Percentiles rank a stretch among this genome's conserved stretches.
These are phyloP conservation scores for Netelia fuscicornis DNA, from an alignment of 2,888 invertebrate species.

Conservation along the genomic window DNA sequence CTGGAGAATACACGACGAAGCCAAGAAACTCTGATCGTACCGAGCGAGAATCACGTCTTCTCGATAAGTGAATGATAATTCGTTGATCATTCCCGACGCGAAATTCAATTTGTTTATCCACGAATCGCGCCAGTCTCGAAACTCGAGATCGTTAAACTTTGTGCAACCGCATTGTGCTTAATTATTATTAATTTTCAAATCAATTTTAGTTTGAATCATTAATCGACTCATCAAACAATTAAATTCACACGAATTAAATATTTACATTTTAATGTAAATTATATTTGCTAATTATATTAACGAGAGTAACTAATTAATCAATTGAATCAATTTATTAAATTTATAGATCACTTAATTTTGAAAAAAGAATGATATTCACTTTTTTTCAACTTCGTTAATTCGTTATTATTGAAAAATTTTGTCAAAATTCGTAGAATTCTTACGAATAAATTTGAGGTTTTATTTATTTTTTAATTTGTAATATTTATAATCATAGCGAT, in stretches of 20 bases:
- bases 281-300: too few relatives aligned
- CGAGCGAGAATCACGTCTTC: conserved; percentile 19
- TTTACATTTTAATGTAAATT: too few relatives aligned
- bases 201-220: neutral
- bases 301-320: neutral
- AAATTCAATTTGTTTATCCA: too few relatives aligned
- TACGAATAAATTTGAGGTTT: neutral
- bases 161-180: too few relatives aligned
- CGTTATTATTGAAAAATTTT: neutral
- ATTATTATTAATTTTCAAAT: neutral
- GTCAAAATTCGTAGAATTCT: neutral
- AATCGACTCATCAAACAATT: too few relatives aligned
- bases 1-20: conserved; percentile 10
- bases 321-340: neutral
- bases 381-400: neutral
- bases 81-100: neutral
- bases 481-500: neutral
- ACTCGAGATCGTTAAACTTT: too few relatives aligned
- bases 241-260: too few relatives aligned
- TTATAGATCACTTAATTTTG: neutral
- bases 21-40: neutral
- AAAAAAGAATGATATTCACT: neutral
- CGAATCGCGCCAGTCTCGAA: too few relatives aligned
- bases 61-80: conserved; percentile 64
- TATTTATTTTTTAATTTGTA: neutral